A percentile compares a stretch with the other conserved stretches of the same genome.
Conservation (phyloP, 1,140 invertebrate species). For the Zaprionus camerounensis region DNA sequence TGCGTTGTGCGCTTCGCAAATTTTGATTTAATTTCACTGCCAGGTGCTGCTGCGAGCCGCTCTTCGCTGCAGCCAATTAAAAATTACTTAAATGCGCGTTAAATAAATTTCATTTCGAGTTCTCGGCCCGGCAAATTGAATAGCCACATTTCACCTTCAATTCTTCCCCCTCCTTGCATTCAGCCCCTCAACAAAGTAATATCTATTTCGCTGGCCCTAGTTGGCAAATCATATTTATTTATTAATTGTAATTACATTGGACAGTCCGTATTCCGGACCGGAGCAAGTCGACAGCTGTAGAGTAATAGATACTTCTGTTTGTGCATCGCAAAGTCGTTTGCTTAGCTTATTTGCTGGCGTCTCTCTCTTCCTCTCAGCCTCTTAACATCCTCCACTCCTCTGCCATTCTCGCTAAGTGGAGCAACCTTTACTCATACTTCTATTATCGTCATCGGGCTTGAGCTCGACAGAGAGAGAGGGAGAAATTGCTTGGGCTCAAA, state of each 20-base stretch:
- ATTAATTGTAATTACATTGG: constrained; percentile 76
- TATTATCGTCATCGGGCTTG: not conserved
- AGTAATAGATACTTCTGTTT: constrained; percentile 45
- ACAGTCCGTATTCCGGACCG: constrained; percentile 32
- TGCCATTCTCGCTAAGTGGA: not conserved
- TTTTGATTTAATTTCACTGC: constrained; percentile 69
- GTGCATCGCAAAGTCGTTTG: constrained; percentile 36
- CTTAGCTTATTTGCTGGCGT: constrained; percentile 5
- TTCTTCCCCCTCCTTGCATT: not conserved
- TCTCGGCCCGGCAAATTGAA: constrained; percentile 49
- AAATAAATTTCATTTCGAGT: constrained; percentile 67
- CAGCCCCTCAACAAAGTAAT: not conserved
- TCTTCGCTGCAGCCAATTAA: constrained; percentile 63
- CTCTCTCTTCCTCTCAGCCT: not conserved
- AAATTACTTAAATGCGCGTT: constrained; percentile 68
- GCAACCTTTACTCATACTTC: constrained; percentile 19
- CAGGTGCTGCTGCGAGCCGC: constrained; percentile 35
- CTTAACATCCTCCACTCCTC: not conserved
- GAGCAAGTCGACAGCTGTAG: not conserved
- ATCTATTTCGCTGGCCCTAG: constrained; percentile 38
- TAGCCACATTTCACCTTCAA: constrained; percentile 29
- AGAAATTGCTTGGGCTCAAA: constrained; percentile 19
- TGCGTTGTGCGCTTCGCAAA: constrained; percentile 33
- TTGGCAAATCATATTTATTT: constrained; percentile 77
- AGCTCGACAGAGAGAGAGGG: not conserved